Conservation (phyloP, 2,113 vertebrate genomes). For the Okapia johnstoni region DNA sequence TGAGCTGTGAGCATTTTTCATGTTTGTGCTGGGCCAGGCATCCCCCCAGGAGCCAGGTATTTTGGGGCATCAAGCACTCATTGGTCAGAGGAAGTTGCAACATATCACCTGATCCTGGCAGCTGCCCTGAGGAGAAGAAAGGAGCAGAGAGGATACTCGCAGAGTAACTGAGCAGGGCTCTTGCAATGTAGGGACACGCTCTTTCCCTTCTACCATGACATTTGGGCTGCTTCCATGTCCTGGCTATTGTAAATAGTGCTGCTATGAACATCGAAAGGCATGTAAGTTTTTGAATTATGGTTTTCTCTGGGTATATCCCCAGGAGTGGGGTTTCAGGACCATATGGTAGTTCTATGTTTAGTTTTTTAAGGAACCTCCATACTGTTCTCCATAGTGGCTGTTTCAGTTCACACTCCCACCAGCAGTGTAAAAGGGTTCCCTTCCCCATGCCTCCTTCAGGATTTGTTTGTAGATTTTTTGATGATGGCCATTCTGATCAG, state of each 20-base stretch:
- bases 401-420: background rate
- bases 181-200: background rate
- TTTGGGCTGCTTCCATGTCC: background rate
- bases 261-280: background rate
- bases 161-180: background rate
- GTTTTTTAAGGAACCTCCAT: background rate
- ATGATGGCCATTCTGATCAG: background rate
- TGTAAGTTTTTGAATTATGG: background rate
- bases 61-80: background rate
- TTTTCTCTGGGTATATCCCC: background rate
- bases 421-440: background rate
- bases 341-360: background rate
- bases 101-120: background rate
- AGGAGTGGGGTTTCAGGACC: background rate
- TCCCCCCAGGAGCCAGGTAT: background rate
- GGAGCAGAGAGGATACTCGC: background rate
- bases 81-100: background rate
- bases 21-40: background rate
- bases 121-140: background rate
- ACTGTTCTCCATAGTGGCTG: background rate
- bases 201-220: background rate
- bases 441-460: background rate
- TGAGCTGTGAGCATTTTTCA: background rate
- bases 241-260: background rate
- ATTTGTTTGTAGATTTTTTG: background rate